A percentile compares a stretch with the other conserved stretches of the same genome.
Conservation (phyloP, 37 sponge, comb jelly and placozoan genomes). For the Oscarella lobularis region DNA sequence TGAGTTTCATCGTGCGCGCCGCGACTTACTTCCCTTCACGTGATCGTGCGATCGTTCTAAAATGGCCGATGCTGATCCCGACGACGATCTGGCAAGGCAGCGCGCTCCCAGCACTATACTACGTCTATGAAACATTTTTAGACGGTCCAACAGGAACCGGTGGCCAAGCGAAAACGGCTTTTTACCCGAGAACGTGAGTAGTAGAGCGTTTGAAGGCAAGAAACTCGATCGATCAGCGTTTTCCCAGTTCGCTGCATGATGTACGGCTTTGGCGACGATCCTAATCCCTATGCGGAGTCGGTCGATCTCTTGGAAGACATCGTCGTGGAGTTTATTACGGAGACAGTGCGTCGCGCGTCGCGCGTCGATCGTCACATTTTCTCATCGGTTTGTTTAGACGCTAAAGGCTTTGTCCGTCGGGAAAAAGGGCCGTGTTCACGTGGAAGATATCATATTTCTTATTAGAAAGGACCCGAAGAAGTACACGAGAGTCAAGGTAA, state of each 20-base stretch:
- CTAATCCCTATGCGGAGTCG: slow-evolving; percentile 78
- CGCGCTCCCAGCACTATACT: background rate
- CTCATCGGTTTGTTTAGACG: slow-evolving; percentile 18
- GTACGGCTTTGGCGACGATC: slow-evolving; percentile 97
- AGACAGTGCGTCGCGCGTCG: slow-evolving; percentile 15
- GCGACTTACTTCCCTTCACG: background rate
- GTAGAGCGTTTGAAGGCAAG: background rate
- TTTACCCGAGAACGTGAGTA: slow-evolving; percentile 46
- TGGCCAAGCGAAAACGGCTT: slow-evolving; percentile 30
- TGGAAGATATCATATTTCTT: slow-evolving; percentile 84
- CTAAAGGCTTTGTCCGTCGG: slow-evolving; percentile 85
- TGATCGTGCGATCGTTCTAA: background rate
- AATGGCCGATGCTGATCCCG: background rate
- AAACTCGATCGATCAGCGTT: background rate
- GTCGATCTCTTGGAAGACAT: slow-evolving; percentile 87
- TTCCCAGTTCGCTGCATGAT: slow-evolving; percentile 67
- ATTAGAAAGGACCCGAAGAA: slow-evolving; percentile 91
- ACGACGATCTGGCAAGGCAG: background rate
- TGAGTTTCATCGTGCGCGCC: no score
- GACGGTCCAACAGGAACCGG: background rate
- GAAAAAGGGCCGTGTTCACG: slow-evolving; percentile 70
- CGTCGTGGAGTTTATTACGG: slow-evolving; percentile 66
- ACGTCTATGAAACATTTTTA: background rate
- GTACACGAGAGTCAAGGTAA: slow-evolving; percentile 55
- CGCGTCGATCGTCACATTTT: background rate